phyloP scores from a whole-genome alignment of 2,113 vertebrate species.

The Tauraco erythrolophus region DNA sequence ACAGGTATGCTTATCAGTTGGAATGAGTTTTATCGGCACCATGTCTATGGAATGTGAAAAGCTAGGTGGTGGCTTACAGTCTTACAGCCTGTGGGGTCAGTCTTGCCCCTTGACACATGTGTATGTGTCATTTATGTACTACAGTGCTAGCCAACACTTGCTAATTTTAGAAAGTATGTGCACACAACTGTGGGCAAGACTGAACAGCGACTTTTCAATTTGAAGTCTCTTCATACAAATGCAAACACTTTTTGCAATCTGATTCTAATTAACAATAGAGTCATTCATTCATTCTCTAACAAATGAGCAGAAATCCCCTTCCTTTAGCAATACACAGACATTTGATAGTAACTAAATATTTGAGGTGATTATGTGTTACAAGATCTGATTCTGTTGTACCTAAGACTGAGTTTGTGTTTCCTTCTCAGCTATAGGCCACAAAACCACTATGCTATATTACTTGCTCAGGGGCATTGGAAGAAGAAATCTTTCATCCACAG shows the following conservation, averaged over 20 bases:
- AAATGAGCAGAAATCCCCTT: constrained; percentile 66
- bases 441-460: background rate
- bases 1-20: background rate
- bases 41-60: background rate
- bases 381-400: constrained; percentile 18
- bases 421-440: background rate
- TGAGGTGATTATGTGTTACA: constrained; percentile 29
- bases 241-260: constrained; percentile 65
- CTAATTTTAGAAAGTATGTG: constrained; percentile 42
- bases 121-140: constrained; percentile 9
- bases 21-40: background rate
- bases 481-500: background rate
- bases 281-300: constrained; percentile 35
- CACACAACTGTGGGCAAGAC: constrained; percentile 48
- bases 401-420: background rate
- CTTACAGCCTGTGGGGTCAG: constrained; percentile 27
- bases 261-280: constrained; percentile 61
- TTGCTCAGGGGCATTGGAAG: background rate
- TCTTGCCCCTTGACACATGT: background rate
- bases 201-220: constrained; percentile 42
- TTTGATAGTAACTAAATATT: constrained; percentile 28
- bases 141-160: constrained; percentile 29
- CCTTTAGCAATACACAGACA: constrained; percentile 41
- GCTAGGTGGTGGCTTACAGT: background rate
- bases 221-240: constrained; percentile 47